Conservation (phyloP, 2,797 vertebrate genomes). For the Pelobates cultripes region DNA sequence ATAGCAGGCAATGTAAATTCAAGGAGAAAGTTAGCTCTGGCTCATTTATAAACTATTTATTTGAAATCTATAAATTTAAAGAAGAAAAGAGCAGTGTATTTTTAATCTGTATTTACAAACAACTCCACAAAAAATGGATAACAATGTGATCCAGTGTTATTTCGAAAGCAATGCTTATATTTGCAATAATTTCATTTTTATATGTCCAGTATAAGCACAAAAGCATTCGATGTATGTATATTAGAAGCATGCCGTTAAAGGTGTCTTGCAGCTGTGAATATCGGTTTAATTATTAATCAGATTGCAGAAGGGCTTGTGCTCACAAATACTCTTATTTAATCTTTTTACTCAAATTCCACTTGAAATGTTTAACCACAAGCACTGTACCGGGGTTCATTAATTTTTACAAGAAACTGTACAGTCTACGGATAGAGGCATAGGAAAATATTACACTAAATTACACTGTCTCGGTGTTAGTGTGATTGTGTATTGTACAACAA, state of each 20-base stretch:
- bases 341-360: neutral
- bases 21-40: slow-evolving; percentile 5
- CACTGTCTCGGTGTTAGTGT: too few species aligned
- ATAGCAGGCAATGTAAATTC: neutral
- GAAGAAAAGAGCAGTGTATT: neutral
- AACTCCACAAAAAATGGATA: neutral
- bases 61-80: neutral
- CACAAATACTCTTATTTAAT: too few species aligned
- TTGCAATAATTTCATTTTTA: too few species aligned
- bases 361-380: neutral
- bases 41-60: slow-evolving; percentile 23
- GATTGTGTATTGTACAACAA: too few species aligned
- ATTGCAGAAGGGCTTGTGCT: neutral
- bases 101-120: slow-evolving; percentile 1
- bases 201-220: too few species aligned
- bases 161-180: neutral
- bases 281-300: slow-evolving; percentile 27
- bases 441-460: too few species aligned
- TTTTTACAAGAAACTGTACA: neutral
- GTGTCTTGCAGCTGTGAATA: neutral
- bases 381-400: neutral
- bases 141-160: neutral
- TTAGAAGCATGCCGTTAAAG: too few species aligned
- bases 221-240: too few species aligned
- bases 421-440: too few species aligned